A percentile compares a stretch with the other conserved stretches of the same genome.
Evolutionary conservation across 2,888 invertebrate genomes (phyloP).

Genomic region (Cerastoderma edule): DNA sequence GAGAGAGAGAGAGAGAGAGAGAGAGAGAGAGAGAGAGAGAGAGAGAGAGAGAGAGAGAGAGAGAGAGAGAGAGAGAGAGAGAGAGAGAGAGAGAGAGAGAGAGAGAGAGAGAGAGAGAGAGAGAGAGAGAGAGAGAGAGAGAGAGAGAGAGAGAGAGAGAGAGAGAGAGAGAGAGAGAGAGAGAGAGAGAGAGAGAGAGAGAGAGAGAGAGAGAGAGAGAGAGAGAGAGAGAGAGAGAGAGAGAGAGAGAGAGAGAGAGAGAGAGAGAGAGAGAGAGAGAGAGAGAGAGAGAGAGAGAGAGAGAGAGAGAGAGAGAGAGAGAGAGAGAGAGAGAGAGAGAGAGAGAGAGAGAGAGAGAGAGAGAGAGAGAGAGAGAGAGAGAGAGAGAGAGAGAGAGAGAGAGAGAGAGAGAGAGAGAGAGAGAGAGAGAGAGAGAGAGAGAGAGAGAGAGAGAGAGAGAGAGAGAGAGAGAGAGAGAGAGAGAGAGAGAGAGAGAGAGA

Average conservation of each 20-base stretch:
- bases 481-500: not conserved
- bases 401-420: not conserved
- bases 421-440: not conserved
- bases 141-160: slow-evolving; percentile 15
- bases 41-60: slow-evolving; percentile 8
- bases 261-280: slow-evolving; percentile 24
- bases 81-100: slow-evolving; percentile 13
- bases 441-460: not conserved
- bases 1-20: slow-evolving; percentile 12
- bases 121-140: slow-evolving; percentile 18
- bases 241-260: not conserved
- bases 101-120: slow-evolving; percentile 6
- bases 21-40: slow-evolving; percentile 26
- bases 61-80: not conserved
- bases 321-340: too few species aligned
- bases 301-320: slow-evolving; percentile 13
- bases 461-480: not conserved
- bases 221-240: not conserved
- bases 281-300: slow-evolving; percentile 7
- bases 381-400: not conserved
- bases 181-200: slow-evolving; percentile 24
- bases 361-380: not conserved
- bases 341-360: too few species aligned
- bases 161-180: not conserved
- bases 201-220: not conserved